Base-by-base conservation (phyloP, 2,113 vertebrate species). In the Chaetura pelagica region DNA sequence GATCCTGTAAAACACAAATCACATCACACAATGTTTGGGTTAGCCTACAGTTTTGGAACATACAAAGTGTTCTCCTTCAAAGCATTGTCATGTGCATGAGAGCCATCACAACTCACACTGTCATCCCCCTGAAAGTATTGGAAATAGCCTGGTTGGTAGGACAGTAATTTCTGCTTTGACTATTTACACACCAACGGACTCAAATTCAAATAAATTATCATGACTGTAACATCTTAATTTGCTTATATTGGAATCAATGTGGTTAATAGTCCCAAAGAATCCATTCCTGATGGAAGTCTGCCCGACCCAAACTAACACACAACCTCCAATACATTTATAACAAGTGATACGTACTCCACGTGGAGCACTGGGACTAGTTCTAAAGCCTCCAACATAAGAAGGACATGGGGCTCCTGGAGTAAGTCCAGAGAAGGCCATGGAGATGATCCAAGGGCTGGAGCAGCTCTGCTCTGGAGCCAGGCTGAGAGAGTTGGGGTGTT, bases 1-100 rank as follows among this genome's bases (percentile, higher is more conserved):
- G 98, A 97, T 88, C 98, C 99, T 99, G 95, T 2, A 90, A 94
- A 35, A 92, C 5, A 84, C 81, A 48, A 76, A 85, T 3, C 52
- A 76, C 35, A 69, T 19, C 48, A 84, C 34, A 52, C 7, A 42
- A 2, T 5, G 10, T 15, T 10, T 0, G 62, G 22, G 21, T 90
- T 51, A 30, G 44, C 10, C 16, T 26, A 12, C 3, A 0, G 16
- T 9, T 66, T 57, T 24, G 4, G 9, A 35, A 30, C 16, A 6
- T 2, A 12, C 15, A 64, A 23, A 0, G 0, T 48, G 3, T 5
- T 27, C 27, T 73, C 62, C 7, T 35, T 71, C 7, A 3, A 58
- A 82, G 4, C 0, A 3, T 1, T 3, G 1, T 3, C 3, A 20
- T 0, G 9, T 5, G 16, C n/a, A 24, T 26, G 3, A 30, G 32